Conservation (phyloP, 1,140 invertebrate species). For the Battus philenor region DNA sequence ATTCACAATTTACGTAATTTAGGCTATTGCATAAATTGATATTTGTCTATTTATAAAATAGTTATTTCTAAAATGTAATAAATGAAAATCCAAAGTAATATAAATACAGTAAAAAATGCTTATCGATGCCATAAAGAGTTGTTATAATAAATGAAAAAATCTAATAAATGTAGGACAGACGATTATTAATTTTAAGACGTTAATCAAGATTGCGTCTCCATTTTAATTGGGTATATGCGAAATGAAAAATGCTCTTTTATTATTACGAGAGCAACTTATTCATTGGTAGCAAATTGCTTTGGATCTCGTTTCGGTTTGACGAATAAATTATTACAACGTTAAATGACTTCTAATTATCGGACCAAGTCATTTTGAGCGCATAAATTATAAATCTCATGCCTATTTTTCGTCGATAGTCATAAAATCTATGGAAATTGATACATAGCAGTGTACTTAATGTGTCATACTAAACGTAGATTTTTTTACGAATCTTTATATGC, state of each 20-base stretch:
- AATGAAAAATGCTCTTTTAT: slow-evolving; percentile 41
- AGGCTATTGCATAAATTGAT: not conserved
- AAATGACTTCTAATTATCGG: not conserved
- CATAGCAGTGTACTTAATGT: no score
- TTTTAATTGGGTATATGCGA: slow-evolving; percentile 69
- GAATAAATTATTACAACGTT: not conserved
- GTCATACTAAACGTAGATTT: no score
- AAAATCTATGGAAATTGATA: no score
- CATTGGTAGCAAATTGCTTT: slow-evolving; percentile 38
- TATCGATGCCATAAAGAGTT: not conserved
- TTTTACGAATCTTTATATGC: no score
- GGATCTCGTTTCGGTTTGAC: slow-evolving; percentile 24
- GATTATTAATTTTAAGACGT: slow-evolving; percentile 57
- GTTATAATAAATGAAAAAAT: no score
- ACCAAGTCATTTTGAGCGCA: no score
- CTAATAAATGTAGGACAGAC: slow-evolving; percentile 16
- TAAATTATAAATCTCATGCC: no score
- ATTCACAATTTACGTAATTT: not conserved
- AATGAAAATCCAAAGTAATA: no score
- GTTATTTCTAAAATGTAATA: no score
- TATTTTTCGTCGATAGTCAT: no score
- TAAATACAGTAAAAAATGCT: no score
- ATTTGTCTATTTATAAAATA: not conserved
- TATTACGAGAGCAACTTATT: slow-evolving; percentile 40
- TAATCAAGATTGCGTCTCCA: slow-evolving; percentile 42